phyloP scores from a whole-genome alignment of 2,113 vertebrate genomes.

The Calyptommatus sinebrachiatus region DNA sequence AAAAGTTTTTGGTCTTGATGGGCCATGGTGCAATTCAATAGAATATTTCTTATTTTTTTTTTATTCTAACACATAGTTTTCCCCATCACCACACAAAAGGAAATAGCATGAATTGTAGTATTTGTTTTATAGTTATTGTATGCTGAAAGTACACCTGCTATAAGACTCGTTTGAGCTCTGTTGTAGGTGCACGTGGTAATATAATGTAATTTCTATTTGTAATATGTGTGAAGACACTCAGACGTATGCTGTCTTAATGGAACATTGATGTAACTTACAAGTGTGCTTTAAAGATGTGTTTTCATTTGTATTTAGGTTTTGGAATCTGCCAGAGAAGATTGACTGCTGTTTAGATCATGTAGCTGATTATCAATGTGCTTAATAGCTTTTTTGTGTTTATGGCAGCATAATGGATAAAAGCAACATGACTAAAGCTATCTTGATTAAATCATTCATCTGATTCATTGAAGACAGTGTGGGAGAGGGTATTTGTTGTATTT shows the following conservation, averaged over 20 bases:
- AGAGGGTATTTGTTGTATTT: slow-evolving; percentile 4
- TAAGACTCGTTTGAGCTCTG: not conserved
- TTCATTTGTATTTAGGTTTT: not conserved
- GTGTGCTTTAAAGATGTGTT: slow-evolving; percentile 2
- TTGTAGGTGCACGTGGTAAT: not conserved
- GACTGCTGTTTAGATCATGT: slow-evolving; percentile 21
- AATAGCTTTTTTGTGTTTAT: slow-evolving; percentile 24
- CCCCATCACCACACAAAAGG: not conserved
- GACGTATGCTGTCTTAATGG: not conserved
- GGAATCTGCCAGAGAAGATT: slow-evolving; percentile 12
- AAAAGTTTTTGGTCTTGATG: not conserved
- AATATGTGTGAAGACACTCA: slow-evolving; percentile 1
- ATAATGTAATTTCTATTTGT: not conserved
- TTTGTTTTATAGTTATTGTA: not conserved
- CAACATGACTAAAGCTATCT: slow-evolving; percentile 13
- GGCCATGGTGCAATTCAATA: too few relatives aligned
- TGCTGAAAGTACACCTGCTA: not conserved
- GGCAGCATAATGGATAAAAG: slow-evolving; percentile 19
- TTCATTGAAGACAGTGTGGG: slow-evolving; percentile 25
- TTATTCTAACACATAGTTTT: not conserved
- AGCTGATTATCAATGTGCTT: slow-evolving; percentile 28
- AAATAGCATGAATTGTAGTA: too few relatives aligned
- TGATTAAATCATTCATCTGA: slow-evolving; percentile 31
- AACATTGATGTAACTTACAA: not conserved
- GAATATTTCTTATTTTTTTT: too few relatives aligned